Percentiles rank a stretch among this genome's conserved stretches.
phyloP scores from a whole-genome alignment of 2,113 vertebrate genomes.

The Pelodiscus sinensis region DNA sequence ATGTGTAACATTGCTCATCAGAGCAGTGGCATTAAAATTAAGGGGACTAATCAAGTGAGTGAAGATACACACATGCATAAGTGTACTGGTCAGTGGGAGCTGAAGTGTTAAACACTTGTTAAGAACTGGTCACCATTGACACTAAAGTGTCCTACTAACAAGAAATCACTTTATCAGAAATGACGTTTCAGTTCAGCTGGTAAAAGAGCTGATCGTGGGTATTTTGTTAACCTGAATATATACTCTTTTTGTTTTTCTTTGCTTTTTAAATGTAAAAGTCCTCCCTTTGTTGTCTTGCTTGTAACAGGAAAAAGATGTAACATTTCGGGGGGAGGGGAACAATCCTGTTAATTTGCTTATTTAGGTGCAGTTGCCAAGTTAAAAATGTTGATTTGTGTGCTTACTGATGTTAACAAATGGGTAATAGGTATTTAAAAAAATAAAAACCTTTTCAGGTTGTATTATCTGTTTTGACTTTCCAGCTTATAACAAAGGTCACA shows the following conservation, averaged over 20 bases:
- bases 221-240: background rate
- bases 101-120: slow-evolving; percentile 21
- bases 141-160: background rate
- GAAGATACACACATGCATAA: background rate
- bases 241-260: background rate
- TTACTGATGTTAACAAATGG: slow-evolving; percentile 40
- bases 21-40: background rate
- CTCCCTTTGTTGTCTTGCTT: slow-evolving; percentile 31
- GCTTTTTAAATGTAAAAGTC: slow-evolving; percentile 4
- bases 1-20: background rate
- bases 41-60: background rate
- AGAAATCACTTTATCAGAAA: slow-evolving; percentile 33
- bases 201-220: slow-evolving; percentile 29
- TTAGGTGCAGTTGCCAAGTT: slow-evolving; percentile 14
- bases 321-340: background rate
- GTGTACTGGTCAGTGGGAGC: background rate
- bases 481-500: slow-evolving; percentile 32
- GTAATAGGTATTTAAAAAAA: slow-evolving; percentile 60
- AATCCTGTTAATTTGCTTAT: slow-evolving; percentile 7
- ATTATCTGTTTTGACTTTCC: slow-evolving; percentile 48
- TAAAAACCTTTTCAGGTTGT: slow-evolving; percentile 44
- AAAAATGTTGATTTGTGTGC: slow-evolving; percentile 43
- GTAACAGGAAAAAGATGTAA: slow-evolving; percentile 20
- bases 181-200: slow-evolving; percentile 33
- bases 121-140: slow-evolving; percentile 28